These are phyloP conservation scores for Triplophysa yarkandensis DNA, from an alignment of 2,797 vertebrate genomes.

Conservation along the genomic window DNA sequence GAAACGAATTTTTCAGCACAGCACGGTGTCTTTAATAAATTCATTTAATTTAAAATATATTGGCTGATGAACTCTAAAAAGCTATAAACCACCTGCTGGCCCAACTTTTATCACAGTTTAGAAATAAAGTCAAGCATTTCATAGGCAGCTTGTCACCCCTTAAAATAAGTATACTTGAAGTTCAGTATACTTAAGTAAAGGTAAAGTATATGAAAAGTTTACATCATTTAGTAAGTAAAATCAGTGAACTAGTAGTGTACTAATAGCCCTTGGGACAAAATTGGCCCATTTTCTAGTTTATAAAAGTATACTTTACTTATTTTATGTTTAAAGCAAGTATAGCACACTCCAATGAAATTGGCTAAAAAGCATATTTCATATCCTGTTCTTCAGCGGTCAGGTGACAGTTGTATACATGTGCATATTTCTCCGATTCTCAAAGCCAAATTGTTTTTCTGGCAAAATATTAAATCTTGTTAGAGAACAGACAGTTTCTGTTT, in stretches of 20 bases:
- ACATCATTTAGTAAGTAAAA: too few species aligned
- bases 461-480: conserved; percentile 23
- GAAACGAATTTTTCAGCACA: background rate
- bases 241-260: too few species aligned
- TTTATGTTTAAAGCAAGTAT: too few species aligned
- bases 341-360: too few species aligned
- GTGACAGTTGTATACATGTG: conserved; percentile 1
- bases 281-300: too few species aligned
- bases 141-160: too few species aligned
- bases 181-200: too few species aligned
- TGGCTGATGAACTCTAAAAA: conserved; percentile 24
- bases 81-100: conserved; percentile 14
- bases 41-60: conserved; percentile 13
- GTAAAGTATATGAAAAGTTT: too few species aligned
- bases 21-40: conserved; percentile 15
- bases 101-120: conserved; percentile 19
- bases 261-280: too few species aligned
- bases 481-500: conserved; percentile 13
- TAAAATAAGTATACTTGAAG: too few species aligned
- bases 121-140: background rate
- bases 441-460: conserved; percentile 10
- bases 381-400: background rate
- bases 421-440: background rate
- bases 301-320: too few species aligned
- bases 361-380: conserved; percentile 13